These are phyloP conservation scores for Grammomys surdaster DNA, from an alignment of 2,113 vertebrate genomes.

Conservation along the genomic window DNA sequence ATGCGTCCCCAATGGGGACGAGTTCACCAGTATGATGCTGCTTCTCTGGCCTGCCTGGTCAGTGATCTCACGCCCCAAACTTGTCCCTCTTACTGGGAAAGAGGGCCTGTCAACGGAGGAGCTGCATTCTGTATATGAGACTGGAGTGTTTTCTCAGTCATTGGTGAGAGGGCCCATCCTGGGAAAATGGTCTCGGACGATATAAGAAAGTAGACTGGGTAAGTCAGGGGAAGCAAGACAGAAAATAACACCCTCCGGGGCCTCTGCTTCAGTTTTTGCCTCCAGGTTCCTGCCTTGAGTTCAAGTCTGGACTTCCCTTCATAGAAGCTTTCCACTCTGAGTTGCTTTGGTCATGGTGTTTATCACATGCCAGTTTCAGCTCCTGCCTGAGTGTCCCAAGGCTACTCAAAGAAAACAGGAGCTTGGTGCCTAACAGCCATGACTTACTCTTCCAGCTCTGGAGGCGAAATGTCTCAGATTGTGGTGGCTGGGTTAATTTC, in stretches of 20 bases:
- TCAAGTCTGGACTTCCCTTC: not conserved
- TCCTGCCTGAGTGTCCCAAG: not conserved
- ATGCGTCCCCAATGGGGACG: not conserved
- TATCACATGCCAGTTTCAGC: not conserved
- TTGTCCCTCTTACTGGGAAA: not conserved
- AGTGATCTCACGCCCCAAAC: too few relatives aligned
- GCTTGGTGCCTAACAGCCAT: not conserved
- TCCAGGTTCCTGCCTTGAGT: not conserved
- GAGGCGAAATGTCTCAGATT: too few relatives aligned
- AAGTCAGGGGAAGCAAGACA: not conserved
- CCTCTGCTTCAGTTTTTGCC: not conserved
- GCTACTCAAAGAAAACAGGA: fast-evolving
- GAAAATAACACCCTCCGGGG: not conserved
- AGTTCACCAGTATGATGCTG: not conserved
- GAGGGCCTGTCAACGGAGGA: not conserved
- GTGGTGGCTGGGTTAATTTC: fast-evolving
- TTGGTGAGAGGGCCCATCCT: not conserved
- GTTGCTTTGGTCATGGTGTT: not conserved
- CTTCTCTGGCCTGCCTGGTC: not conserved
- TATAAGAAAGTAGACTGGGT: not conserved
- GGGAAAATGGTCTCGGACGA: not conserved
- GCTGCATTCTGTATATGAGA: not conserved
- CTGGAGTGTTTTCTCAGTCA: fast-evolving
- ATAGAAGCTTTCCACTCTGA: not conserved
- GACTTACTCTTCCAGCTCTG: fast-evolving